Percentiles rank a stretch among this genome's conserved stretches.
phyloP scores from a whole-genome alignment of 2,113 vertebrate species.

The Colaptes auratus region DNA sequence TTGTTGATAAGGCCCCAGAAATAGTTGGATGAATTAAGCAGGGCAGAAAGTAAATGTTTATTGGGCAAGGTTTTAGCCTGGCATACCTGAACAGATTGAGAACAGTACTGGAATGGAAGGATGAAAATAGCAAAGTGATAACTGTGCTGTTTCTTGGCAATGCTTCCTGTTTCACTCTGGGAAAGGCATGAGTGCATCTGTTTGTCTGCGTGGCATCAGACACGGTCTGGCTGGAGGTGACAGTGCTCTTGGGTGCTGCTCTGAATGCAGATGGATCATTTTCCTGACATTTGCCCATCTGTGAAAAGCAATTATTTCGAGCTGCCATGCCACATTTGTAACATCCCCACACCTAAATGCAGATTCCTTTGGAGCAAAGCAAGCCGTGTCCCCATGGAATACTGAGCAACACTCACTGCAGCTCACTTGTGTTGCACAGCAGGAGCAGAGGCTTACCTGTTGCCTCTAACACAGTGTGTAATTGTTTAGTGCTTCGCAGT shows the following conservation, averaged over 20 bases:
- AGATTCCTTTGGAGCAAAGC: slow-evolving; percentile 20
- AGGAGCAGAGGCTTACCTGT: neutral
- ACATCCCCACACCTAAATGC: slow-evolving; percentile 24
- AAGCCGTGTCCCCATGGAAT: neutral
- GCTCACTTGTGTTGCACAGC: neutral
- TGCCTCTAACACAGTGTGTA: neutral
- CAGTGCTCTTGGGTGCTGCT: neutral
- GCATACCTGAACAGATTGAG: neutral
- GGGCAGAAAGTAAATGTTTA: neutral
- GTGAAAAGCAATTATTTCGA: slow-evolving; percentile 37
- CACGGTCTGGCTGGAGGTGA: neutral
- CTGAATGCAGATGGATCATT: slow-evolving; percentile 23
- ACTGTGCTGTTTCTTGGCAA: slow-evolving; percentile 8
- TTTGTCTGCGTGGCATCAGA: slow-evolving; percentile 37
- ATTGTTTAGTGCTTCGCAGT: neutral
- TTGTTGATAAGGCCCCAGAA: neutral
- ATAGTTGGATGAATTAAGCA: neutral
- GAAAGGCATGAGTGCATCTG: slow-evolving; percentile 22
- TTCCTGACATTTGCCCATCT: slow-evolving; percentile 24
- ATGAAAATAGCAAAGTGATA: neutral
- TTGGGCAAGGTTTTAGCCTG: neutral
- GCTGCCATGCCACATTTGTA: slow-evolving; percentile 26
- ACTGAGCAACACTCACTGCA: neutral
- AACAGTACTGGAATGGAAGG: neutral
- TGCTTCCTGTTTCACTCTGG: slow-evolving; percentile 8